phyloP scores from a whole-genome alignment of 2,888 invertebrate genomes.

The Empis stercorea region DNA sequence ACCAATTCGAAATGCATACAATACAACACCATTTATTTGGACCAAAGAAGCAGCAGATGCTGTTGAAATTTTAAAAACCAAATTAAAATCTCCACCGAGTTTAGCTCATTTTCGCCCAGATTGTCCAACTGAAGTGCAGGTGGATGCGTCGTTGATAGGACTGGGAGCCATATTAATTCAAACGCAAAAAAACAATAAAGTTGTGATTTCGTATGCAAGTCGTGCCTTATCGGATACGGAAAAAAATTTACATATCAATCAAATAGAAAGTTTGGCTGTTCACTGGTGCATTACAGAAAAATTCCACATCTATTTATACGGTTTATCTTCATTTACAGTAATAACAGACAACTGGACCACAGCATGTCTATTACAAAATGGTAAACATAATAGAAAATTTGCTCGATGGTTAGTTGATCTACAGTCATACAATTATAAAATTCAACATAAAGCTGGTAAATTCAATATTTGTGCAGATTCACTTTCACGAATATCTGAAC shows the following conservation, averaged over 20 bases:
- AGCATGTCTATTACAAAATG: slow-evolving; percentile 5
- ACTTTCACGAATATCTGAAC: slow-evolving; percentile 2
- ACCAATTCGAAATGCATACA: slow-evolving; percentile 1
- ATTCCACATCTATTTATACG: slow-evolving; percentile 7
- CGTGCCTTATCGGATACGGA: neutral
- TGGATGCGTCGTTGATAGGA: neutral
- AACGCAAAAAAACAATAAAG: neutral
- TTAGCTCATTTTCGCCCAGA: neutral
- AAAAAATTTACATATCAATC: neutral
- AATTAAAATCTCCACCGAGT: neutral
- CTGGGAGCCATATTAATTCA: neutral
- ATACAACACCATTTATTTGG: slow-evolving; percentile 2
- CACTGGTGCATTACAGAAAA: neutral
- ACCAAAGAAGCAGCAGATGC: slow-evolving; percentile 1
- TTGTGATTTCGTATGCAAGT: neutral
- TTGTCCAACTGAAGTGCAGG: neutral
- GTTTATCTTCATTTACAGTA: neutral
- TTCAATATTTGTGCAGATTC: slow-evolving; percentile 2
- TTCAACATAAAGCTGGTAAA: slow-evolving; percentile 5
- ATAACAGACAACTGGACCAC: slow-evolving; percentile 6
- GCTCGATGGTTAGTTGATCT: slow-evolving; percentile 3
- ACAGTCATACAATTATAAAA: slow-evolving; percentile 4
- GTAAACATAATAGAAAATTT: slow-evolving; percentile 5
- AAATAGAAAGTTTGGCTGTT: neutral
- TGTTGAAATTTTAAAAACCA: neutral